Conservation (phyloP, 2,113 vertebrate species). For the Melanocharis versteri region DNA sequence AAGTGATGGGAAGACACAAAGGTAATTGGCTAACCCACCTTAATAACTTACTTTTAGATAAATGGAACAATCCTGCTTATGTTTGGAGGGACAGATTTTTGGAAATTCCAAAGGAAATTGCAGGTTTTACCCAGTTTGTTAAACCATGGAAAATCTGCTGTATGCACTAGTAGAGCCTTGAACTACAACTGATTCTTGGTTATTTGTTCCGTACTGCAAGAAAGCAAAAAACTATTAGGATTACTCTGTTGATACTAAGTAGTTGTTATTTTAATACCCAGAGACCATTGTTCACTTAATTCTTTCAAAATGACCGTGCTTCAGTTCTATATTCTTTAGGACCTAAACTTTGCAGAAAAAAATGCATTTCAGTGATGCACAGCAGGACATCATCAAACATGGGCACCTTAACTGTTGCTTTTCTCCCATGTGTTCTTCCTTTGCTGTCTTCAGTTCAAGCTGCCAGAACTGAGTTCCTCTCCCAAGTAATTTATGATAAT, state of each 20-base stretch:
- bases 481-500: background rate
- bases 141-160: background rate
- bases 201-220: background rate
- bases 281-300: background rate
- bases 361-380: background rate
- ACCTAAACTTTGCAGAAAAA: background rate
- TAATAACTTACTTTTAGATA: background rate
- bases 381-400: background rate
- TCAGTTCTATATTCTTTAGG: background rate
- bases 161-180: background rate
- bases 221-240: background rate
- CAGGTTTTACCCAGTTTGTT: background rate
- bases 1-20: conserved; percentile 85
- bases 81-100: background rate
- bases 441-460: background rate
- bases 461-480: background rate
- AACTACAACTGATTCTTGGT: background rate
- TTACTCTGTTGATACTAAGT: background rate
- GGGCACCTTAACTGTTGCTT: background rate
- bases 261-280: background rate
- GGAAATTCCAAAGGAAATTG: background rate
- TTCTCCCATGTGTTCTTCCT: background rate
- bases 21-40: conserved; percentile 65
- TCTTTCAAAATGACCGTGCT: background rate
- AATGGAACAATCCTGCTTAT: background rate